Conservation (phyloP, 2,113 vertebrate genomes). For the Erinaceus europaeus region DNA sequence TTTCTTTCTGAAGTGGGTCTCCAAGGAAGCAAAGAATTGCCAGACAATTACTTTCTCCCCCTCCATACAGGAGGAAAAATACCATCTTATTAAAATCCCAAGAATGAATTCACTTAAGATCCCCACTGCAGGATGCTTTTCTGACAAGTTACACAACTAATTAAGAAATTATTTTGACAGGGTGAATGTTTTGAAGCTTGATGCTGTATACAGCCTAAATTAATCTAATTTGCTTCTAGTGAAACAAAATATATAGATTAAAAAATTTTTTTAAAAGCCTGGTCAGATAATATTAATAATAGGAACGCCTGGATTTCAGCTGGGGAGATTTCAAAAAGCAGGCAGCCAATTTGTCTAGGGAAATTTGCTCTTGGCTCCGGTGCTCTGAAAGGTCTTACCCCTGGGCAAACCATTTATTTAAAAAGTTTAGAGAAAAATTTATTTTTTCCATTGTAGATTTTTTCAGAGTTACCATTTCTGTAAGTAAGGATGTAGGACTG, state of each 20-base stretch:
- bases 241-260: constrained; percentile 67
- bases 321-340: constrained; percentile 60
- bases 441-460: constrained; percentile 40
- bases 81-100: constrained; percentile 75
- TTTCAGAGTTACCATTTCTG: constrained; percentile 39
- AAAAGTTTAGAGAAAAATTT: constrained; percentile 48
- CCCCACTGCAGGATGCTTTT: constrained; percentile 69
- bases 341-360: constrained; percentile 67
- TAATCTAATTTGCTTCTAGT: constrained; percentile 76
- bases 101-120: constrained; percentile 77
- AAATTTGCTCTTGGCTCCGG: constrained; percentile 58
- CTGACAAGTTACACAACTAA: constrained; percentile 81
- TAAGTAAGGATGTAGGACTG: not conserved
- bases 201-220: constrained; percentile 79
- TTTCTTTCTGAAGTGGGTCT: constrained; percentile 56
- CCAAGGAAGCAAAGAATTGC: constrained; percentile 72
- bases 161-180: constrained; percentile 84
- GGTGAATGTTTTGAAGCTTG: constrained; percentile 73
- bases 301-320: constrained; percentile 55
- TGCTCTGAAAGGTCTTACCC: constrained; percentile 61
- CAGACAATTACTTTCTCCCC: constrained; percentile 52
- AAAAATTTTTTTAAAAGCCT: constrained; percentile 51
- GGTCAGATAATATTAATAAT: constrained; percentile 74
- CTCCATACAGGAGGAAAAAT: constrained; percentile 65
- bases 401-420: constrained; percentile 63